These are phyloP conservation scores for Holotrichia oblita DNA, from an alignment of 1,140 invertebrate genomes.

Conservation along the genomic window DNA sequence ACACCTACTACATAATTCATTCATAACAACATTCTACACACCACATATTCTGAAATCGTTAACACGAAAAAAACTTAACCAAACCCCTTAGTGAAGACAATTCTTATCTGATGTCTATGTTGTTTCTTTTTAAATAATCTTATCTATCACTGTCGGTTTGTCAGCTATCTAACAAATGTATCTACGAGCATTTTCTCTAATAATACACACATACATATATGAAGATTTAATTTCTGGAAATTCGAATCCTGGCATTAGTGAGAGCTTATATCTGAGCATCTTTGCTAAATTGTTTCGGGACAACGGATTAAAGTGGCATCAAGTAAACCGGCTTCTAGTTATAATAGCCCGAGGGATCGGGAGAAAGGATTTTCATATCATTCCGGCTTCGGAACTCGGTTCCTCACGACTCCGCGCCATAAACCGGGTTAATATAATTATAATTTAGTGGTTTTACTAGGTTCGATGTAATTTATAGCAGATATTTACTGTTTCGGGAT, in stretches of 20 bases:
- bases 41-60: no score
- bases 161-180: no score
- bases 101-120: no score
- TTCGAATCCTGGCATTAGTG: conserved; percentile 16
- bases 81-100: no score
- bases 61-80: no score
- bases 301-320: conserved; percentile 26
- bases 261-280: conserved; percentile 24
- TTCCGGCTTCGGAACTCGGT: conserved; percentile 18
- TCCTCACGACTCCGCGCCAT: conserved; percentile 26
- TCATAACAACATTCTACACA: no score
- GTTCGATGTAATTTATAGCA: conserved; percentile 30
- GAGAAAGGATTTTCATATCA: conserved; percentile 32
- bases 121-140: no score
- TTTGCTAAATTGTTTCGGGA: conserved; percentile 29
- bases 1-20: no score
- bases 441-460: conserved; percentile 33
- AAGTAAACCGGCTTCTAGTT: conserved; percentile 28
- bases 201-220: background rate
- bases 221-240: conserved; percentile 32
- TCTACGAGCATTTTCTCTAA: no score
- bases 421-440: conserved; percentile 33
- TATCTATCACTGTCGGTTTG: no score
- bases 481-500: conserved; percentile 33
- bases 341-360: conserved; percentile 20